Conservation (phyloP, 2,888 invertebrate genomes). For the Halocaridina rubra region DNA sequence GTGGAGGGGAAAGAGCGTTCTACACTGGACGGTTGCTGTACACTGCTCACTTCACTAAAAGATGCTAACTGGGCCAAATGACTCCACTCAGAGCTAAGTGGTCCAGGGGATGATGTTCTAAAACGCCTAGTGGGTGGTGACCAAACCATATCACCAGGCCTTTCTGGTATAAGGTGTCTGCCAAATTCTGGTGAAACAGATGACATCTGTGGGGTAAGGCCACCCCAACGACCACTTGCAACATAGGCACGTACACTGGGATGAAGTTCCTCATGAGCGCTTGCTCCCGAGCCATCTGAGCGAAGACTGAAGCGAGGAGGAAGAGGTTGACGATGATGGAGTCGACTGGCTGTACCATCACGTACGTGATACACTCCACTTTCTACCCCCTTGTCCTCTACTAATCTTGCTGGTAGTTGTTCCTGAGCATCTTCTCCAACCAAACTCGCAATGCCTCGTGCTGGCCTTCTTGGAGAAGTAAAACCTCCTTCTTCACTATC, state of each 20-base stretch:
- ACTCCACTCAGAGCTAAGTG: constrained; percentile 63
- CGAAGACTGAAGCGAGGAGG: constrained; percentile 54
- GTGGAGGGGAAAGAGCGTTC: constrained; percentile 66
- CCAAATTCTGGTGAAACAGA: constrained; percentile 61
- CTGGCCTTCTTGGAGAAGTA: constrained; percentile 59
- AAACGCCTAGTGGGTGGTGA: constrained; percentile 65
- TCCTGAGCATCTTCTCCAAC: not conserved
- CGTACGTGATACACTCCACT: constrained; percentile 62
- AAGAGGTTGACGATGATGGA: constrained; percentile 45
- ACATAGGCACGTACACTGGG: not conserved
- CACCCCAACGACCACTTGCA: constrained; percentile 27
- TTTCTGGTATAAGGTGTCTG: constrained; percentile 58
- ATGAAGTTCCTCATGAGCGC: constrained; percentile 44
- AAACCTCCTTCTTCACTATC: constrained; percentile 69
- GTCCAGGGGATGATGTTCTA: constrained; percentile 66
- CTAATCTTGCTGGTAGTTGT: constrained; percentile 12
- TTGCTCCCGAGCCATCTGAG: constrained; percentile 58
- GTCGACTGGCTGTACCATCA: constrained; percentile 56
- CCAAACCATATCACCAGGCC: constrained; percentile 51
- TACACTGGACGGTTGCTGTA: constrained; percentile 64
- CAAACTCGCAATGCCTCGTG: constrained; percentile 34
- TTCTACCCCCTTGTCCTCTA: constrained; percentile 47
- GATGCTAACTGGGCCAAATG: constrained; percentile 63
- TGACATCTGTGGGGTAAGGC: constrained; percentile 24
- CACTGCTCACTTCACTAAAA: constrained; percentile 65